Conservation (phyloP, 2,113 vertebrate genomes). For the Zosterops lateralis region DNA sequence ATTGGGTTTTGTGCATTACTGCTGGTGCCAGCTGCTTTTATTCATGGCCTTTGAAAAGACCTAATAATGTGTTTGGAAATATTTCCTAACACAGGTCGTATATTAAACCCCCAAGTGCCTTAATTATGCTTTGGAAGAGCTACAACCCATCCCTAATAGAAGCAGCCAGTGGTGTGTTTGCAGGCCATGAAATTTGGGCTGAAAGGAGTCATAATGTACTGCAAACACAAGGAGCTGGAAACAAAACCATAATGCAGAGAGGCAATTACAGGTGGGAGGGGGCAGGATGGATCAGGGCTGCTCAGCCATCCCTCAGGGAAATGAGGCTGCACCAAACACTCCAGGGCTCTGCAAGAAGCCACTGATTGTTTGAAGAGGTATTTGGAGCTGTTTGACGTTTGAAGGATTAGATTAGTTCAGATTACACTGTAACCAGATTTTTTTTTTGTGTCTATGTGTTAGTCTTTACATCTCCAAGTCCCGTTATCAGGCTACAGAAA, state of each 20-base stretch:
- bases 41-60: constrained; percentile 2
- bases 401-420: not conserved
- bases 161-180: not conserved
- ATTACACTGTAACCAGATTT: not conserved
- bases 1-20: not conserved
- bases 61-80: constrained; percentile 23
- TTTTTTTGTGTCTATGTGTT: not conserved
- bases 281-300: not conserved
- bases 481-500: not conserved
- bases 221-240: not conserved
- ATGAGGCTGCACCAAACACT: not conserved
- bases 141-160: not conserved
- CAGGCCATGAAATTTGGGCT: not conserved
- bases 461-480: not conserved
- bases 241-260: not conserved
- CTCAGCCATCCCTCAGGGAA: not conserved
- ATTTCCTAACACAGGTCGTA: not conserved
- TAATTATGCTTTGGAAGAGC: constrained; percentile 39
- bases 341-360: fast-evolving
- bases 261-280: not conserved
- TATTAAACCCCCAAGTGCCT: constrained; percentile 29
- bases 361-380: not conserved
- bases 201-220: not conserved
- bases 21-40: constrained; percentile 23
- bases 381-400: not conserved